Conservation (phyloP, 1,140 invertebrate species). For the Musca vetustissima region DNA sequence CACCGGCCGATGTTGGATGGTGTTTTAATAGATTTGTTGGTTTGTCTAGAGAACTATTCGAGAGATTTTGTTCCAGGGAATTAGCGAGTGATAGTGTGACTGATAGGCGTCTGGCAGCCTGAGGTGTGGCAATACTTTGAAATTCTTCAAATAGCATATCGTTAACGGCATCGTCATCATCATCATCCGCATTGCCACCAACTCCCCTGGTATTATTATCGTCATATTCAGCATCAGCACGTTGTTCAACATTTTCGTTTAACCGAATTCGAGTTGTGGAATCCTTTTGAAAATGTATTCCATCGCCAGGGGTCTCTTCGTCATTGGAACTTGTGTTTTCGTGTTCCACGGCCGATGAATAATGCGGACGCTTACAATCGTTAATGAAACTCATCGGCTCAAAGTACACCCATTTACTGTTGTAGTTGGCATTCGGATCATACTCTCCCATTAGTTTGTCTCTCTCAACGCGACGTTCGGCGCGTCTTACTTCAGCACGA, state of each 20-base stretch:
- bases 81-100: constrained; percentile 44
- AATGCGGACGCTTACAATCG: background rate
- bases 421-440: background rate
- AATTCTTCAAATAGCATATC: constrained; percentile 36
- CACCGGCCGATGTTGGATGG: background rate
- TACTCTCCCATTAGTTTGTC: background rate
- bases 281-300: background rate
- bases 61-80: constrained; percentile 31
- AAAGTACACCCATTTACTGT: constrained; percentile 26
- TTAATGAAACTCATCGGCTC: constrained; percentile 28
- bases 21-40: background rate
- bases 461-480: constrained; percentile 14
- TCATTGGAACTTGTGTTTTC: background rate
- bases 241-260: background rate
- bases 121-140: constrained; percentile 41
- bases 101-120: constrained; percentile 43
- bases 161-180: constrained; percentile 26
- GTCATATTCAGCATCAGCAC: constrained; percentile 30
- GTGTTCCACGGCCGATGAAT: background rate
- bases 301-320: too few relatives aligned
- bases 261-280: background rate
- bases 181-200: constrained; percentile 16
- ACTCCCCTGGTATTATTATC: constrained; percentile 7
- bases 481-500: constrained; percentile 29
- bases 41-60: background rate